These are phyloP conservation scores for Pavo muticus DNA, from an alignment of 2,113 vertebrate genomes.

Conservation along the genomic window DNA sequence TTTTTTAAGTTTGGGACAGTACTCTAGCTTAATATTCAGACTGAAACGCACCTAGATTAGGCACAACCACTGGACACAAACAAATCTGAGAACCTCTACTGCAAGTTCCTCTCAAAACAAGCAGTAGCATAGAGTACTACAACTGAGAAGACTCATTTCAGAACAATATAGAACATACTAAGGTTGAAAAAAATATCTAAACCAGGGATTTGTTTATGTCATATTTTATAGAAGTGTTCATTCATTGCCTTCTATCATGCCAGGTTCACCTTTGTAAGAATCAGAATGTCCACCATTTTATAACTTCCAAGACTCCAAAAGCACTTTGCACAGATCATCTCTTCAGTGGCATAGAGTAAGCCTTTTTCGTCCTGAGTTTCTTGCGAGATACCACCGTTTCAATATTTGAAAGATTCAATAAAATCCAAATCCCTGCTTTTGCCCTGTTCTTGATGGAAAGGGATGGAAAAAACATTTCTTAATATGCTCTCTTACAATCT, in stretches of 20 bases:
- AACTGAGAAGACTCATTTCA: background rate
- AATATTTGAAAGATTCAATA: background rate
- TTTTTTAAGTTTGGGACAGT: background rate
- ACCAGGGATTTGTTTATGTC: background rate
- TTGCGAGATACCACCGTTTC: background rate
- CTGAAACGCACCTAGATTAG: background rate
- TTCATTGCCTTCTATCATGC: background rate
- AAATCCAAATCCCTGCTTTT: conserved; percentile 14
- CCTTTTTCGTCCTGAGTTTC: background rate
- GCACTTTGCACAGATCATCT: background rate
- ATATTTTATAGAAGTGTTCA: background rate
- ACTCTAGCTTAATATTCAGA: background rate
- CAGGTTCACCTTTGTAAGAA: background rate
- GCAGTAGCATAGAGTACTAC: background rate
- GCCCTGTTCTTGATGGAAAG: background rate
- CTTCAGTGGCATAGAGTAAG: background rate
- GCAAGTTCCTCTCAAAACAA: background rate
- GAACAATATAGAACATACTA: background rate
- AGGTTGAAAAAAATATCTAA: background rate
- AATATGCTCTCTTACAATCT: background rate
- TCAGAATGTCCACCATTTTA: background rate
- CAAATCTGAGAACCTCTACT: background rate
- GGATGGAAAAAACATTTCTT: background rate
- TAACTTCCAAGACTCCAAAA: background rate
- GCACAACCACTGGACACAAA: background rate